Evolutionary conservation across 2,113 vertebrate species (phyloP), one percentile per base, ranked within the genome.

Genomic region (Gulo gulo): DNA sequence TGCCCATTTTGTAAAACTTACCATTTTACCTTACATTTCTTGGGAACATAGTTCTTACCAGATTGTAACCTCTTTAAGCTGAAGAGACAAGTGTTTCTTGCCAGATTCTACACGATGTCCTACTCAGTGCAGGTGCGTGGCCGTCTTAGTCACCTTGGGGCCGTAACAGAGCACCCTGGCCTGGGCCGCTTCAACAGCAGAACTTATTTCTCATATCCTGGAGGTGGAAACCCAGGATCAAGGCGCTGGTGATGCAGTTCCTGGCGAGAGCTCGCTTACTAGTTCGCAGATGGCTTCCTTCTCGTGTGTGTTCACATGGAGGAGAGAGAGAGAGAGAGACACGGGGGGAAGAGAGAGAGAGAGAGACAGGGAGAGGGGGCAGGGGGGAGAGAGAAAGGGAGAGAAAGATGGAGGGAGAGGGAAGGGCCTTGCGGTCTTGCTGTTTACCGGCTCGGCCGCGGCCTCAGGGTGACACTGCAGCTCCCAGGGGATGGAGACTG

Each of bases 101-200:
- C 29, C 2, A 13, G 15, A 13, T 15, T 29, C 29, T 42, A 14
- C 3, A 1, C 0, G 0, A 3, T 1, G 2, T 26, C n/a, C 31
- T 78, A 4, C 11, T 76, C 15, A 2, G 8, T 24, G 42, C 8
- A 20, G 4, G 18, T 21, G 13, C 7, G 0, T 14, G 18, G 20
- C 0, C 61, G 18, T 2, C 21, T 24, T 7, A 4, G 57, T 80
- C 20, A 15, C 14, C 21, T 36, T 4, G 0, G 31, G 29, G 29
- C 4, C 4, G 0, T 4, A 52, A 31, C 8, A n/a, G 4, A 55
- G 15, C 11, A 11, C 2, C 36, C 15, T 0, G 6, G 11, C 13
- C 6, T 9, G 7, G 11, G 39, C 9, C 18, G 4, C 34, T 55
- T 52, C 11, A 10, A 39, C 29, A 36, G 11, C 36, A 74, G 55